A percentile compares a stretch with the other conserved stretches of the same genome.
Evolutionary conservation across 2,888 invertebrate species (phyloP).

Genomic region (Bellardia bayeri): DNA sequence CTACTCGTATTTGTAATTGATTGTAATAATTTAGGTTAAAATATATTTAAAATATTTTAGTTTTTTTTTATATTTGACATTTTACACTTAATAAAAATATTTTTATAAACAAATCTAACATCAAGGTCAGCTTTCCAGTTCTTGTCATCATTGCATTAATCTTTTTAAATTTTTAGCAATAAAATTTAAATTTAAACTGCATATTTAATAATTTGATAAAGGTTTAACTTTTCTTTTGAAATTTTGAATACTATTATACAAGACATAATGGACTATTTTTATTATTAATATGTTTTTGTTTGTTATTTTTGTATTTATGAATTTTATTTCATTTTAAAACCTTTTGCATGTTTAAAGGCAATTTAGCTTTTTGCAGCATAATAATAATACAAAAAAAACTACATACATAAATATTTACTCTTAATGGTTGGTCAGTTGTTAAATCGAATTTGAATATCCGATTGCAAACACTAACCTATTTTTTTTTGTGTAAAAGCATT

Average conservation of each 20-base stretch:
- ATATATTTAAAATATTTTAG: no score
- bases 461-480: conserved; percentile 5
- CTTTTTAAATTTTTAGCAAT: background rate
- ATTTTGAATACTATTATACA: background rate
- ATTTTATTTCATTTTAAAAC: background rate
- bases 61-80: no score
- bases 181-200: background rate
- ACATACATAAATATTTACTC: background rate
- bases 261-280: background rate
- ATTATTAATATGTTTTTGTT: background rate
- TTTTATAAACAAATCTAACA: no score
- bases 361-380: background rate
- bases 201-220: background rate
- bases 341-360: background rate
- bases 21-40: no score
- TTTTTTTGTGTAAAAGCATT: background rate
- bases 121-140: background rate
- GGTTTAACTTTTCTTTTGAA: conserved; percentile 7
- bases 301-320: background rate
- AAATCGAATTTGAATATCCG: conserved; percentile 10
- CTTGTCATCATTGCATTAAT: background rate
- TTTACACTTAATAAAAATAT: no score
- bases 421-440: background rate
- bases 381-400: no score
- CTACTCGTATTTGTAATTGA: no score